These are phyloP conservation scores for Microhierax caerulescens DNA, from an alignment of 2,797 vertebrate species.

Conservation along the genomic window DNA sequence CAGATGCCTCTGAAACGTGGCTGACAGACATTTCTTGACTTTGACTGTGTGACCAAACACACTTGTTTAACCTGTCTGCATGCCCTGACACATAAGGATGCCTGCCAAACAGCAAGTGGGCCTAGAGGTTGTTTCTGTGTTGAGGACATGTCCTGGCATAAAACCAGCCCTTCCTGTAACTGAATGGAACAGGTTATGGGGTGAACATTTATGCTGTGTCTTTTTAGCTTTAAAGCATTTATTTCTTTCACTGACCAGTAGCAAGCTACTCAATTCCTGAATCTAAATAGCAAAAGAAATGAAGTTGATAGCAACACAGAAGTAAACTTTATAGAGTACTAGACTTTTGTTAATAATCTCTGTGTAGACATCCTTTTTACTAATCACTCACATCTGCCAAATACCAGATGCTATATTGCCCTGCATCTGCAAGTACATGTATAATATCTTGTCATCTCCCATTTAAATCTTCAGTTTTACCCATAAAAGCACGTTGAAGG, in stretches of 20 bases:
- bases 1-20: not conserved
- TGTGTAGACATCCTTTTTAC: not conserved
- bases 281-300: not conserved
- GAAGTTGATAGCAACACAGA: not conserved
- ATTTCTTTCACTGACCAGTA: not conserved
- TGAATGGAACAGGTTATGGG: not conserved
- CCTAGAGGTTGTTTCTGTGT: not conserved
- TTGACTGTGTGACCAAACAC: not conserved
- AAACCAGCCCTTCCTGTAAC: not conserved
- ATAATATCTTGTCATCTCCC: not conserved
- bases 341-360: not conserved
- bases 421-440: not conserved
- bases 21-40: not conserved
- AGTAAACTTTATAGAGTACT: not conserved
- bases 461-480: not conserved
- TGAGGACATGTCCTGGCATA: not conserved
- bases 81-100: not conserved
- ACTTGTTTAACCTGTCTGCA: not conserved
- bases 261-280: not conserved
- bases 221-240: not conserved
- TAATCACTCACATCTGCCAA: not conserved
- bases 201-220: not conserved
- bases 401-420: not conserved
- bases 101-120: accelerated
- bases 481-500: not conserved